Evolutionary conservation across 2,888 invertebrate genomes (phyloP).

Genomic region (Tromatobia lineatoria): DNA sequence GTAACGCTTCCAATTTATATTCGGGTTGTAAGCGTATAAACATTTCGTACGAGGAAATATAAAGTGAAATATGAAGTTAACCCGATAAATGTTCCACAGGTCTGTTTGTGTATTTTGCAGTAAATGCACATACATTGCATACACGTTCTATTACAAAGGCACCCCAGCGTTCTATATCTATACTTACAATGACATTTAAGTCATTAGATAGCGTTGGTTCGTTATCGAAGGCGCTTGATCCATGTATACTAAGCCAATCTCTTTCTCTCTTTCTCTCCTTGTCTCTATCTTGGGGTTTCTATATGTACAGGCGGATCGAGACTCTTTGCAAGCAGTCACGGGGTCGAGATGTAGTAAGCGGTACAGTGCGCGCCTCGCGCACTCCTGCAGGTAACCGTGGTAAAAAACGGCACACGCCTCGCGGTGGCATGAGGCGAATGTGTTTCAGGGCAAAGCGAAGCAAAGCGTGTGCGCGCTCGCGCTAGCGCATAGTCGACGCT

Average conservation of each 20-base stretch:
- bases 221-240: constrained; percentile 73
- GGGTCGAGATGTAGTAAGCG: constrained; percentile 41
- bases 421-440: constrained; percentile 79
- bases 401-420: constrained; percentile 83
- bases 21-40: neutral
- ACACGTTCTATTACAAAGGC: constrained; percentile 22
- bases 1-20: no score
- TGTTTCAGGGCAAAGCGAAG: constrained; percentile 69
- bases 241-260: constrained; percentile 19
- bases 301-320: constrained; percentile 38
- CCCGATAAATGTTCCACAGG: neutral
- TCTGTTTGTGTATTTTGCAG: neutral
- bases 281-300: neutral
- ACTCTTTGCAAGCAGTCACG: constrained; percentile 43
- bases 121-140: neutral
- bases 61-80: neutral
- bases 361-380: constrained; percentile 47
- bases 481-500: constrained; percentile 49
- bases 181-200: constrained; percentile 80
- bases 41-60: neutral
- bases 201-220: constrained; percentile 75
- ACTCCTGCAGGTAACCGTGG: constrained; percentile 53
- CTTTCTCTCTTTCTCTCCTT: no score
- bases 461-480: constrained; percentile 61
- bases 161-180: constrained; percentile 48